Evolutionary conservation across 1,140 invertebrate genomes (phyloP), one percentile per base, ranked within the genome.

Genomic region (Drosophila repletoides): DNA sequence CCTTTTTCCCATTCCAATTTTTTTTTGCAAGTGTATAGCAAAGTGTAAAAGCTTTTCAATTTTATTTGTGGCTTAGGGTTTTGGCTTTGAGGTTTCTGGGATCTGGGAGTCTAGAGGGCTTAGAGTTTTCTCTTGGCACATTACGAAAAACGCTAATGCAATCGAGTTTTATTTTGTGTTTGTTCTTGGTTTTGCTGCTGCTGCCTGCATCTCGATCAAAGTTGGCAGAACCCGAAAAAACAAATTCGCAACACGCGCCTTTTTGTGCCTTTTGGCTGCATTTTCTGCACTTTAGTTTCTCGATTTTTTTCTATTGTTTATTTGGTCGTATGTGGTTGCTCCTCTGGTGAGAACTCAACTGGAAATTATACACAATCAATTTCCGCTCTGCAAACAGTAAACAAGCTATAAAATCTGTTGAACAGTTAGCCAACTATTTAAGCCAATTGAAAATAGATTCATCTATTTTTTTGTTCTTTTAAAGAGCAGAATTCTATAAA

Each of bases 361-460:
- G 80, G 80, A 86, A 86, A 86, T 86, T 86, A 86, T 64, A 86
- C 72, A 88, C 76, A 88, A 88, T 88, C 83, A 88, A 88, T 88
- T 88, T 88, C 83, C 83, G 83, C 83, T 75, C 74, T 61, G 72
- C 68, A 77, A 72, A 75, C 43, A 60, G 73, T 69, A 68, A 84
- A 63, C 74, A 74, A 69, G 55, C 53, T 55, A 65, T 63, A 43
- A 58, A 68, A 73, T 81, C 58, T 56, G 76, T 34, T 56, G 26
- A 21, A 26, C 59, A 68, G 38, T 55, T 71, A 31, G 52, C 34
- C 38, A 80, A 72, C 45, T 56, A 81, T 76, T 76, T 56, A 45
- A 67, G 56, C 46, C 38, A 64, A 64, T 72, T 63, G 3, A 21
- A 46, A 33, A 65, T 55, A 46, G 53, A 73, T 73, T 58, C 41